A percentile compares a stretch with the other conserved stretches of the same genome.
phyloP scores from a whole-genome alignment of 2,888 invertebrate genomes.

The Ptychoptera albimana region DNA sequence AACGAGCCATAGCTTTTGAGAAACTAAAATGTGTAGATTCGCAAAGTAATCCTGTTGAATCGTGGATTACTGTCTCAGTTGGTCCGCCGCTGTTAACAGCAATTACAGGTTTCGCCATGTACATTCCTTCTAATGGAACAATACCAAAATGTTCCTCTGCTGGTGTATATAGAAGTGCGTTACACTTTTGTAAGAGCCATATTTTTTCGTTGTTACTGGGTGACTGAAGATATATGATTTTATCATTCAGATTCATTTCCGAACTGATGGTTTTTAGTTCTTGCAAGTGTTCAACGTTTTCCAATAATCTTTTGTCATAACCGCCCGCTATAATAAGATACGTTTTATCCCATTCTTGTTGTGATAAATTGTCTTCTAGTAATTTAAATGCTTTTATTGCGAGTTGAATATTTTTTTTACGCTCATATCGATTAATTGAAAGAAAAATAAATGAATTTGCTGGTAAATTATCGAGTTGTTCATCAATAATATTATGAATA shows the following conservation, averaged over 20 bases:
- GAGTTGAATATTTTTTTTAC: constrained; percentile 85
- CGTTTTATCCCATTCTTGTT: constrained; percentile 45
- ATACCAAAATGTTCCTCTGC: constrained; percentile 98
- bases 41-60: constrained; percentile 66
- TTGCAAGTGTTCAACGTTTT: constrained; percentile 73
- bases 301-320: constrained; percentile 73
- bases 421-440: constrained; percentile 93
- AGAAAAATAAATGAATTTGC: constrained; percentile 56
- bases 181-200: constrained; percentile 56
- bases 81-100: constrained; percentile 95
- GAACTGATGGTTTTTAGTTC: constrained; percentile 54
- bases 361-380: constrained; percentile 37
- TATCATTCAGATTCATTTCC: constrained; percentile 46
- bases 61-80: constrained; percentile 70
- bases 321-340: constrained; percentile 91
- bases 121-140: constrained; percentile 98
- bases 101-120: constrained; percentile 79
- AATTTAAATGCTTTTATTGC: constrained; percentile 68
- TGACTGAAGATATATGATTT: constrained; percentile 73
- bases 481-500: constrained; percentile 28
- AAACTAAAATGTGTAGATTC: constrained; percentile 52
- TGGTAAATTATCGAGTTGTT: constrained; percentile 25
- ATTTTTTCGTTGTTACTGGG: constrained; percentile 75
- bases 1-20: constrained; percentile 55
- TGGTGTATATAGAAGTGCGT: constrained; percentile 86